Evolutionary conservation across 2,888 invertebrate genomes (phyloP).

Genomic region (Hoplodrina blanda): DNA sequence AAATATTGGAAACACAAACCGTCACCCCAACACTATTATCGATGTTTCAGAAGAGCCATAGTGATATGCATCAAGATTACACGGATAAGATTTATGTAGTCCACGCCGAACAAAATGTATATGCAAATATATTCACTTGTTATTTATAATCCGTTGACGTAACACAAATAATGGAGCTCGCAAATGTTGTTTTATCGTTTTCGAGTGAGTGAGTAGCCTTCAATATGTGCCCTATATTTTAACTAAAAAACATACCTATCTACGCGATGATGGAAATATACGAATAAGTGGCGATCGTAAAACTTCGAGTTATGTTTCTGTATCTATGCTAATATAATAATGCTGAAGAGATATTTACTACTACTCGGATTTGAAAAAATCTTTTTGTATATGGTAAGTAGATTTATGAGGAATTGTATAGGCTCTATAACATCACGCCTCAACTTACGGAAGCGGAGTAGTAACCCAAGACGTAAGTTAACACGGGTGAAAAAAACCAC

Average conservation of each 20-base stretch:
- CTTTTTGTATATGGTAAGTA: too few species aligned
- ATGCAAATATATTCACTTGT: slow-evolving; percentile 40
- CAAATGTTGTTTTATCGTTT: slow-evolving; percentile 40
- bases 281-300: background rate
- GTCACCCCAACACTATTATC: slow-evolving; percentile 33
- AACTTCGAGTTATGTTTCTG: background rate
- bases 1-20: background rate
- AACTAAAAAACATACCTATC: slow-evolving; percentile 12
- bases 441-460: too few species aligned
- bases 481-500: too few species aligned
- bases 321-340: background rate
- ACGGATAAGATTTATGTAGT: slow-evolving; percentile 45
- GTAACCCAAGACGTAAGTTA: too few species aligned
- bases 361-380: too few species aligned
- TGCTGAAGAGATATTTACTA: too few species aligned
- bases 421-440: too few species aligned
- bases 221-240: slow-evolving; percentile 26
- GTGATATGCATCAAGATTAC: slow-evolving; percentile 46
- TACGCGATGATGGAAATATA: slow-evolving; percentile 9
- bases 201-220: slow-evolving; percentile 24
- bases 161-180: slow-evolving; percentile 35
- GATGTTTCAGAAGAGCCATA: slow-evolving; percentile 8
- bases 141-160: slow-evolving; percentile 57
- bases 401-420: too few species aligned
- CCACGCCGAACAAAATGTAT: slow-evolving; percentile 28